A percentile compares a stretch with the other conserved stretches of the same genome.
Conservation (phyloP, 2,888 invertebrate genomes). For the Phengaris arion region DNA sequence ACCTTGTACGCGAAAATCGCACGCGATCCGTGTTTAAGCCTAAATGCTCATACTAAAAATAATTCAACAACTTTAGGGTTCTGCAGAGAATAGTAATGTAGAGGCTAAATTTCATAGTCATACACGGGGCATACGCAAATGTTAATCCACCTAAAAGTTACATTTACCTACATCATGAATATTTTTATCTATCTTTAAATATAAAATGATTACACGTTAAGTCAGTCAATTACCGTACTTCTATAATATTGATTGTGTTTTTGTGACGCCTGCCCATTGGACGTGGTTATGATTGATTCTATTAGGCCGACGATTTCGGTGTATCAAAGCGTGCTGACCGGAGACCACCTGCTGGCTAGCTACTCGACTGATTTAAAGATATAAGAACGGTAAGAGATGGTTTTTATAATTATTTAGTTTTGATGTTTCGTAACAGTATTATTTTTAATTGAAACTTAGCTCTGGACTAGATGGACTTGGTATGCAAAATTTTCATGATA, state of each 20-base stretch:
- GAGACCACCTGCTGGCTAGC: conserved; percentile 69
- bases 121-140: no score
- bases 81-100: not conserved
- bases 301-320: conserved; percentile 69
- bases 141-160: no score
- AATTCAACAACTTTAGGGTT: conserved; percentile 1
- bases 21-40: conserved; percentile 70
- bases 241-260: conserved; percentile 42
- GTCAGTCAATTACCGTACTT: conserved; percentile 8
- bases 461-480: no score
- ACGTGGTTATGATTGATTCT: conserved; percentile 74
- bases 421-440: not conserved
- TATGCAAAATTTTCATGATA: no score
- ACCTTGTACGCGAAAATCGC: conserved; percentile 70
- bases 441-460: no score
- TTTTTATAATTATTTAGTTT: not conserved
- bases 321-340: conserved; percentile 72
- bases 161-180: no score
- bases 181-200: not conserved
- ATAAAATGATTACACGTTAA: conserved; percentile 16
- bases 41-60: conserved; percentile 68
- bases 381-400: conserved; percentile 49
- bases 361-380: conserved; percentile 47
- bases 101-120: not conserved
- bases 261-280: conserved; percentile 44